Base-by-base conservation (phyloP, 2,888 invertebrate genomes). In the Dynastes hyllus region DNA sequence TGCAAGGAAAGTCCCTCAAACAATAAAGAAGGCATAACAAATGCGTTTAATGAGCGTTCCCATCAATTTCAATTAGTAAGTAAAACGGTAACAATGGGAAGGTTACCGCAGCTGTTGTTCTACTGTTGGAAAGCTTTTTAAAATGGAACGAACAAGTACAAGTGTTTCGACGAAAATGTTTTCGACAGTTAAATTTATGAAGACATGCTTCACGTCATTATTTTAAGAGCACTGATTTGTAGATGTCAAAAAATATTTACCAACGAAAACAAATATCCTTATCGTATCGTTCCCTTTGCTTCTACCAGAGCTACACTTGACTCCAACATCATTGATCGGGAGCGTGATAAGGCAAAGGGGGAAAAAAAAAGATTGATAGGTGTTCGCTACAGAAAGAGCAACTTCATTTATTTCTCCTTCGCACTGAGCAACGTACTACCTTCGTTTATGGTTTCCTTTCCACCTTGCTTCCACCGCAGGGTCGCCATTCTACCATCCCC, bases 201-300 rank as follows among this genome's bases (percentile, higher is more conserved):
- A 53, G 79, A 81, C 82, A 82, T 75, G 80, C 58, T 78, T 78
- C 73, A 53, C 66, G 80, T 81, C 81, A 81, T 82, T 82, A 82
- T 82, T 81, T 81, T 82, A 82, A 82, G 81, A 80, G 82, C 78
- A 69, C 58, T 71, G 79, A 81, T 82, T 82, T 82, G 82, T 82
- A 80, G 81, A 78, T 78, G 81, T 82, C 81, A 76, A 79, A 81
- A 80, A 80, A 81, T 80, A 69, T 81, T 79, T 79, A 80, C 76
- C 79, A 69, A 61, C 70, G 51, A 80, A 80, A 81, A 81, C 80
- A 78, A 80, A 80, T 81, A 79, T 76, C 73, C 55, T 29, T n/a
- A 55, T 69, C 69, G 67, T n/a, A 45, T 67, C 58, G 27, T 65
- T 29, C 16, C 55, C 67, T 32, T 11, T 37, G 55, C 66, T 55